Conservation (phyloP, 2,113 vertebrate genomes). For the Ancistrus triradiatus region DNA sequence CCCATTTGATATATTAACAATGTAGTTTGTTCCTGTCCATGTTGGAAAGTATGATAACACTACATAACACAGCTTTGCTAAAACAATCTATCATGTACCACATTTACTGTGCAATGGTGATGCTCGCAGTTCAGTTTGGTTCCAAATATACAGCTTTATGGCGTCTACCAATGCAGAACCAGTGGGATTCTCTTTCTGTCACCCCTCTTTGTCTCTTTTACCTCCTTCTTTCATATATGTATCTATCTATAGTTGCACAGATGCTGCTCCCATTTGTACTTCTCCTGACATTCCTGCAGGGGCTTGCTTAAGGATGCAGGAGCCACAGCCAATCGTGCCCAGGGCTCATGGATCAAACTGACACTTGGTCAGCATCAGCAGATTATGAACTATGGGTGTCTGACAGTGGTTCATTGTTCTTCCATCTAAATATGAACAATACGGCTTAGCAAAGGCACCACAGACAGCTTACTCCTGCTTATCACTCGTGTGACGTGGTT, state of each 20-base stretch:
- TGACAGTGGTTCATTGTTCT: constrained; percentile 76
- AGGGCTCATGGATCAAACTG: constrained; percentile 68
- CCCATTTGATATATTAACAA: too few relatives aligned
- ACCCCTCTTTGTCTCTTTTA: constrained; percentile 26
- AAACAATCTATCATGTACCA: too few relatives aligned
- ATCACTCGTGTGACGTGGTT: constrained; percentile 50
- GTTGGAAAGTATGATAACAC: too few relatives aligned
- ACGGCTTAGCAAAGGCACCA: constrained; percentile 53
- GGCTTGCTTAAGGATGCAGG: constrained; percentile 68
- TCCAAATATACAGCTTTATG: too few relatives aligned
- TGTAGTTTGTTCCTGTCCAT: too few relatives aligned
- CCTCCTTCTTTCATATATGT: constrained; percentile 59
- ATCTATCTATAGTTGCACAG: constrained; percentile 62
- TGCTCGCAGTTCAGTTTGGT: too few relatives aligned
- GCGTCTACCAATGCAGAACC: too few relatives aligned
- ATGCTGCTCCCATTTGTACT: constrained; percentile 56
- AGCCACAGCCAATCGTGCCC: constrained; percentile 61
- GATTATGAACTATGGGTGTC: constrained; percentile 79
- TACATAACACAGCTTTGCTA: too few relatives aligned
- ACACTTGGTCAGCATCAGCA: constrained; percentile 82
- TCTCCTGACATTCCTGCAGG: constrained; percentile 67
- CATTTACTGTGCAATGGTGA: too few relatives aligned
- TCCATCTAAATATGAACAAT: constrained; percentile 76
- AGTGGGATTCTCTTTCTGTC: background rate
- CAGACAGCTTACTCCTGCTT: constrained; percentile 67